Conservation (phyloP, 1,140 invertebrate genomes). For the Galleria mellonella region DNA sequence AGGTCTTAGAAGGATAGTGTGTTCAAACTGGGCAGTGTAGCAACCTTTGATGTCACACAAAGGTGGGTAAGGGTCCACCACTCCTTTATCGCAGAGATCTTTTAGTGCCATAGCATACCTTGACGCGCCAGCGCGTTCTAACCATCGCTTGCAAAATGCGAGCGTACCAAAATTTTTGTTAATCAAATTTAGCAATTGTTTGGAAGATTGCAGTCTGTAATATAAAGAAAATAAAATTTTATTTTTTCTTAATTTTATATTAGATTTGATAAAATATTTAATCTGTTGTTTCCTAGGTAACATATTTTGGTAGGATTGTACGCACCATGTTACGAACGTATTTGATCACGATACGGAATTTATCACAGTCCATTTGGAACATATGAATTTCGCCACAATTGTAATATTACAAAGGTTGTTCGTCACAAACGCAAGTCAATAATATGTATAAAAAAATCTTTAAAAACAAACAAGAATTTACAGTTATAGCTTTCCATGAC, state of each 20-base stretch:
- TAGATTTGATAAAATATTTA: no score
- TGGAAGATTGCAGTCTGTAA: conserved; percentile 90
- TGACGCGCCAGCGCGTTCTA: conserved; percentile 96
- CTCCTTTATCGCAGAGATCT: conserved; percentile 97
- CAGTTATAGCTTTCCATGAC: no score
- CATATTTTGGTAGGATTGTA: no score
- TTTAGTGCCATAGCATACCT: conserved; percentile 99
- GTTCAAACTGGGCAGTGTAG: conserved; percentile 99
- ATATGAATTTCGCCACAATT: no score
- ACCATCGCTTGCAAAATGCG: conserved; percentile 99
- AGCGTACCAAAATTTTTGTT: conserved; percentile 99
- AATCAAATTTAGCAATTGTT: conserved; percentile 94
- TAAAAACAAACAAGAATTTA: no score
- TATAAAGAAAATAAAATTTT: conserved; percentile 1
- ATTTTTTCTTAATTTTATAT: neutral
- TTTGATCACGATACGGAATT: no score
- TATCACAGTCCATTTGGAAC: no score
- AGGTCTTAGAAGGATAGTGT: conserved; percentile 97
- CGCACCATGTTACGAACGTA: no score
- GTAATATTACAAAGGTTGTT: no score
- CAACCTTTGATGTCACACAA: conserved; percentile 98
- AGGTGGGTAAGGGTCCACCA: conserved; percentile 98
- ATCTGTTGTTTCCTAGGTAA: no score
- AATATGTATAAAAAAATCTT: no score
- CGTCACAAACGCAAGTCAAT: no score